Base-by-base conservation (phyloP, 2,113 vertebrate genomes). In the Coregonus clupeaformis region DNA sequence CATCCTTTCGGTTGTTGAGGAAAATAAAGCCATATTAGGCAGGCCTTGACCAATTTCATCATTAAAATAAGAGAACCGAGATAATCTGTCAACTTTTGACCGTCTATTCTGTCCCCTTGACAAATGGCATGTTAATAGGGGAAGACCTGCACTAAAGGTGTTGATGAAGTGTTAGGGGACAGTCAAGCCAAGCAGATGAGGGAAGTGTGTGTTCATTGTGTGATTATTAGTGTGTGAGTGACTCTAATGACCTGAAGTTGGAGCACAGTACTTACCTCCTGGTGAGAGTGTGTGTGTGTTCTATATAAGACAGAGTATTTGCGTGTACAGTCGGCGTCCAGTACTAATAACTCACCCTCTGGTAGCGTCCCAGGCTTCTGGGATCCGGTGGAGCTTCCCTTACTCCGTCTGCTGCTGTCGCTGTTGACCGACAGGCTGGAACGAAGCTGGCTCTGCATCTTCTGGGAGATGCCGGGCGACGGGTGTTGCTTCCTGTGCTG, bases 381-480 rank as follows among this genome's bases (percentile, higher is more conserved):
- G n/a, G 95, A 96, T 85, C 94, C 94, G 0, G 88, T 93, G 81
- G 96, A 97, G 81, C 95, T 97, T 82, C 93, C 89, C 92, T 95
- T 96, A 87, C 94, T 98, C 87, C 94, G 96, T 83, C 94, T 94
- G 92, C 93, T 96, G 92, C 91, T 90, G 85, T 93, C 94, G 20
- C 94, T 98, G 93, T 93, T 96, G 77, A 99, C 96, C 0, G 96
- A 98, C 90, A 99, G 88, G 88, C 96, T 98, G 82, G 98, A 97
- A 81, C 95, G 94, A 75, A 98, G 89, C 86, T 99, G 98, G 78
- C 90, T 93, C 83, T 98, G 96, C 95, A 99, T 90, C 88, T 95
- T 96, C 88, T 97, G 94, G 6, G 97, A 95, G 85, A 98, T 96
- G 12, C 49, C 49, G 0, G 94, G 95, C 69, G 95, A 89, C 0